Evolutionary conservation across 2,113 vertebrate genomes (phyloP).

Genomic region (Girardinichthys multiradiatus): DNA sequence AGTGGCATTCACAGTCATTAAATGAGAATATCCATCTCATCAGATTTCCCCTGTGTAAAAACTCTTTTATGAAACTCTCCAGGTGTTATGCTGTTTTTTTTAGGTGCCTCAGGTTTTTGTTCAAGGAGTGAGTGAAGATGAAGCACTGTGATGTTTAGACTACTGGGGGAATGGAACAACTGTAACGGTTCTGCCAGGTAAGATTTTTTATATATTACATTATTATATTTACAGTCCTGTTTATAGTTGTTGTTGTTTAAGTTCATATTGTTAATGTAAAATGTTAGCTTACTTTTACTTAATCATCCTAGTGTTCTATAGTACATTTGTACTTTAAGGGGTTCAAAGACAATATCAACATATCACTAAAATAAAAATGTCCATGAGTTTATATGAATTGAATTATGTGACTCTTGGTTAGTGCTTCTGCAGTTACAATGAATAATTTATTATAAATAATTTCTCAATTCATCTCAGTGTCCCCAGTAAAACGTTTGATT

Average conservation of each 20-base stretch:
- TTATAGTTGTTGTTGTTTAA: not conserved
- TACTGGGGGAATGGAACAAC: not conserved
- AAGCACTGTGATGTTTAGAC: not conserved
- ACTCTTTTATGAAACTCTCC: not conserved
- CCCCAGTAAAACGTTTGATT: no score
- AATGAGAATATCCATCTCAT: not conserved
- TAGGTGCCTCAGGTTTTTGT: not conserved
- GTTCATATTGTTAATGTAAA: not conserved
- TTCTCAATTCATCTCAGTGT: no score
- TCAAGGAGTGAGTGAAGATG: not conserved
- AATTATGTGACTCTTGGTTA: no score
- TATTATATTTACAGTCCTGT: not conserved
- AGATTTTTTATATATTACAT: not conserved
- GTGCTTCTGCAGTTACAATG: no score
- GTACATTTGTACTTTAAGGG: no score
- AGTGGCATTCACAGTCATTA: not conserved
- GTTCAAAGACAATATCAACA: no score
- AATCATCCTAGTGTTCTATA: not conserved
- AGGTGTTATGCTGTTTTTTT: not conserved
- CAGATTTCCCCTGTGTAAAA: not conserved
- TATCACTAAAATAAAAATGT: no score
- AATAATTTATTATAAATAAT: no score
- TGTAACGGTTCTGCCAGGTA: not conserved
- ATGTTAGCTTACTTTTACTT: not conserved
- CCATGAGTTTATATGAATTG: no score